Conservation (phyloP, 2,797 vertebrate species). For the Manis javanica region DNA sequence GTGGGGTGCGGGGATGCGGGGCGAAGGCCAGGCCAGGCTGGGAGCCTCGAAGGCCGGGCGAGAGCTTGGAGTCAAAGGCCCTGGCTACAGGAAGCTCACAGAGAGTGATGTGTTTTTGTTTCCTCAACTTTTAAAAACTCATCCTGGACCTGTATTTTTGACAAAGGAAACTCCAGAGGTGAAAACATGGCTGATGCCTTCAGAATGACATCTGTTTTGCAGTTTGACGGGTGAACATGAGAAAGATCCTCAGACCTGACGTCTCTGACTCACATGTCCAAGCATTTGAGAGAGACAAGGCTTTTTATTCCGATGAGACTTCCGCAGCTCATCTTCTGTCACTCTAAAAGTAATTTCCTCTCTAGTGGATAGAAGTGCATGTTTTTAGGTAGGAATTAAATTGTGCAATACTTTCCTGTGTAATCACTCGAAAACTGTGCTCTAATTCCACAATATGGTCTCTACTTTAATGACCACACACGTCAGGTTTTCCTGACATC, state of each 20-base stretch:
- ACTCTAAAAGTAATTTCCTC: constrained; percentile 63
- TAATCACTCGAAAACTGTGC: not conserved
- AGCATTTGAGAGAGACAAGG: not conserved
- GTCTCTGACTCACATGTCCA: not conserved
- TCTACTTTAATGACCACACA: not conserved
- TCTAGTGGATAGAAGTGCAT: constrained; percentile 38
- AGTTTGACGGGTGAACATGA: not conserved
- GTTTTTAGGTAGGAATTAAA: constrained; percentile 56
- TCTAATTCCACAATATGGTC: not conserved
- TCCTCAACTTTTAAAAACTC: not conserved
- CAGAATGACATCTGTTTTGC: constrained; percentile 38
- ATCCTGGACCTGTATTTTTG: not conserved
- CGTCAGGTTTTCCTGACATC: not conserved
- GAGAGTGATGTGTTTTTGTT: not conserved
- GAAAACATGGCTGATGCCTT: not conserved
- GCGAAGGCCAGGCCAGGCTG: not conserved
- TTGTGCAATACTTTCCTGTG: not conserved
- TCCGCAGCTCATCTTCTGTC: constrained; percentile 54
- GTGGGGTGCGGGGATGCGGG: rapidly evolving
- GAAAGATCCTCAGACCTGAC: not conserved
- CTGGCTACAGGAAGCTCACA: not conserved
- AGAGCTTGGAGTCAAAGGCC: not conserved
- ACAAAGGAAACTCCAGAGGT: not conserved
- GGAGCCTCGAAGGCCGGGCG: not conserved
- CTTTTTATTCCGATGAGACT: not conserved